Evolutionary conservation across 2,113 vertebrate species (phyloP), one percentile per base, ranked within the genome.

Genomic region (Athene cunicularia): DNA sequence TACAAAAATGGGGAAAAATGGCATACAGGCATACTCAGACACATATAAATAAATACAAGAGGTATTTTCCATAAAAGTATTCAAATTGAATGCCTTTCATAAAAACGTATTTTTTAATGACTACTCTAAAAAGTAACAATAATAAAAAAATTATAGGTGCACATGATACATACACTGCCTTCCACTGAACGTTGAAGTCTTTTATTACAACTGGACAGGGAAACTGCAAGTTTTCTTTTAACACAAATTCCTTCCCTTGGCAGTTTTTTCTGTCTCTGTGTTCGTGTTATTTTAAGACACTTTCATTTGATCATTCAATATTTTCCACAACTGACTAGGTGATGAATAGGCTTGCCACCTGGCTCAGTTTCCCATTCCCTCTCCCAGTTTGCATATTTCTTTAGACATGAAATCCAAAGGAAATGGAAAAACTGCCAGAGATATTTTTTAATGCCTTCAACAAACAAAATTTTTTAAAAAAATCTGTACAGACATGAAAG

Each of bases 281-380:
- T 87, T 94, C 73, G 77, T 95, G 91, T 97, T 96, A 96, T 96
- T 96, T 97, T 95, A 96, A 97, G 93, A 93, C 91, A 67, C 47
- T 95, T 94, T 87, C 87, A 79, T 97, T 91, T 94, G 83, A 95
- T 95, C 95, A 92, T 95, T 97, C 91, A 93, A 15, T 95, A 93
- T 97, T 97, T 98, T 96, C 95, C 96, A 96, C 80, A 71, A 79
- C 73, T 43, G 53, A 91, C 93, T 96, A 92, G 95, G 87, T 93
- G 95, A 95, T 88, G 86, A 94, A 97, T 85, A 96, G 73, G 41
- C 66, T 93, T 96, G 90, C 93, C 95, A 96, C 91, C 95, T 97
- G 94, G 95, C 90, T 92, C 37, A 87, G 80, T 70, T 92, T 76
- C 71, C 16, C 82, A 73, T 71, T 52, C 28, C 22, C 56, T 94